Evolutionary conservation across 1,140 invertebrate species (phyloP), one percentile per base, ranked within the genome.

Genomic region (Drosophila carrolli): DNA sequence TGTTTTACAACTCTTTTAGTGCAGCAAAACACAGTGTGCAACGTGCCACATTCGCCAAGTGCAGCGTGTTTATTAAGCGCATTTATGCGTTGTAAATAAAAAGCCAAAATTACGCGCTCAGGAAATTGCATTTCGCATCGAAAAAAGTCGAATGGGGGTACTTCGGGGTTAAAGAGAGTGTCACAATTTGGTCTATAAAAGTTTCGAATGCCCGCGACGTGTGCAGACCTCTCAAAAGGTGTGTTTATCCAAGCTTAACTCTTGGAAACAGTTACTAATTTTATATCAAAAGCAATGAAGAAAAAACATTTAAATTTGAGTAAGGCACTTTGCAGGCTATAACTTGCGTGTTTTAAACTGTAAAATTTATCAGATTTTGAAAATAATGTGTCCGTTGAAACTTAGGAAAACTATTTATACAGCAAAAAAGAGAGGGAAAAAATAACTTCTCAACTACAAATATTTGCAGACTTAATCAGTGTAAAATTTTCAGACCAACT

Each of bases 11-110:
- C 78, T 86, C 54, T 51, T 59, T 53, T 51, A 44, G 53, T 59
- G 65, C 66, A 57, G 50, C 56, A 60, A 68, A 32, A 16, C 29
- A 48, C 65, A 13, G 43, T 13, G 48, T 48, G 72, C 66, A 76
- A 73, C 74, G 79, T 61, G 47, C 67, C 70, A 67, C 73, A 46
- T 41, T 67, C 46, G 41, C 65, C 59, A 77, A 70, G 56, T 84
- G 81, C 61, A 71, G 66, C 81, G 81, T 82, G 79, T 79, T 86
- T 88, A 88, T 88, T 79, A 86, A 82, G 83, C 79, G 75, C 78
- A 82, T 86, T 88, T 86, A 88, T 79, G 83, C 71, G 83, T 71
- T 82, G 78, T 83, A 79, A 88, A 86, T 83, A 88, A 86, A 76
- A 81, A 71, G 44, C 65, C 38, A 71, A 71, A 71, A 57, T 57